phyloP scores from a whole-genome alignment of 2,888 invertebrate genomes.

The Celastrina argiolus region DNA sequence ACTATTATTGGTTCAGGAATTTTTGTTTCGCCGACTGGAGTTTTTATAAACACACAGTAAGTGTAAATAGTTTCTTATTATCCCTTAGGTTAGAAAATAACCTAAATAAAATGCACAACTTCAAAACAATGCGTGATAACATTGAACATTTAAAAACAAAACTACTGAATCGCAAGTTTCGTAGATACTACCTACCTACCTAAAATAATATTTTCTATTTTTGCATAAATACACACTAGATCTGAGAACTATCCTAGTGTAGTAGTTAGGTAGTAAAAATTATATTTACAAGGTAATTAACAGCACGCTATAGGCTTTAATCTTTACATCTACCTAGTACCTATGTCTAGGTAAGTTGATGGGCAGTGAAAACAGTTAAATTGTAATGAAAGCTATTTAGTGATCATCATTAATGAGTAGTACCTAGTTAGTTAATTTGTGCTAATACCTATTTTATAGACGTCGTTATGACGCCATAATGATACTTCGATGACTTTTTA shows the following conservation, averaged over 20 bases:
- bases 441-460: too few relatives aligned
- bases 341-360: not conserved
- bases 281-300: not conserved
- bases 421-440: too few relatives aligned
- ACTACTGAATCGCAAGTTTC: too few relatives aligned
- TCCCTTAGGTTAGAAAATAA: conserved; percentile 1
- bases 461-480: too few relatives aligned
- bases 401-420: too few relatives aligned
- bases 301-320: not conserved
- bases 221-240: too few relatives aligned
- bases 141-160: too few relatives aligned
- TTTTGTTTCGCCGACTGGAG: conserved; percentile 93
- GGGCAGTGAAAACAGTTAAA: too few relatives aligned
- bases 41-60: conserved; percentile 81
- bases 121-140: not conserved
- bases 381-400: too few relatives aligned
- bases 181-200: too few relatives aligned
- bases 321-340: not conserved
- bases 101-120: not conserved
- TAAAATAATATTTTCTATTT: too few relatives aligned
- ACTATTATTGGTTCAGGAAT: conserved; percentile 95
- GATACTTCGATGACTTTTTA: too few relatives aligned
- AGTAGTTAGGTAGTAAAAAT: not conserved
- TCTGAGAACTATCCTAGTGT: not conserved
- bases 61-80: conserved; percentile 39